These are phyloP conservation scores for Ambastaia sidthimunki DNA, from an alignment of 2,797 vertebrate species.

Conservation along the genomic window DNA sequence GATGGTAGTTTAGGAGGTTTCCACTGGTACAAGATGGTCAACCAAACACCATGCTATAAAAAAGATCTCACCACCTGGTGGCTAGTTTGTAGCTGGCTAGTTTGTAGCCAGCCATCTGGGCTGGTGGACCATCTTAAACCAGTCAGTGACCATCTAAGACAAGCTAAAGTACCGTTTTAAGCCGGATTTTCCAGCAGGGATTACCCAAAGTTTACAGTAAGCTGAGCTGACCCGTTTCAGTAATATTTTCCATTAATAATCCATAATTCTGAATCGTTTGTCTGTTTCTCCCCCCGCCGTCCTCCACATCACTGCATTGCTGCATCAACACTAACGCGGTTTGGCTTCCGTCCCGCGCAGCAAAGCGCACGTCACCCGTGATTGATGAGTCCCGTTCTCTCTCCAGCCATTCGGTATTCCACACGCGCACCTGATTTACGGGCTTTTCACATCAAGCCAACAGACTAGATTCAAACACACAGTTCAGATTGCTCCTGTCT, in stretches of 20 bases:
- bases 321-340: conserved; percentile 58
- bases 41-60: no score
- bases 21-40: no score
- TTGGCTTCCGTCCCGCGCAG: conserved; percentile 66
- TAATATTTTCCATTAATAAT: conserved; percentile 42
- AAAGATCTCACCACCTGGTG: no score
- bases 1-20: no score
- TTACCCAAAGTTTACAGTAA: background rate
- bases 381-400: conserved; percentile 73
- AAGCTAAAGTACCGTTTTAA: background rate
- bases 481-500: conserved; percentile 59
- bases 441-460: conserved; percentile 59
- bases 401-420: conserved; percentile 61
- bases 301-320: conserved; percentile 51
- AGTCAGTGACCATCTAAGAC: background rate
- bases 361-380: conserved; percentile 64
- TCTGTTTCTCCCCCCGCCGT: conserved; percentile 31
- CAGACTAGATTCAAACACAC: conserved; percentile 66
- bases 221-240: conserved; percentile 26
- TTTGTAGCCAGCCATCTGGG: no score
- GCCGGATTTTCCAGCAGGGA: conserved; percentile 1
- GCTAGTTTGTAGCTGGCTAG: no score
- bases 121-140: background rate
- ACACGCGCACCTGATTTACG: conserved; percentile 58
- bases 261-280: conserved; percentile 54